phyloP scores from a whole-genome alignment of 2,797 vertebrate species.

The Pampus argenteus region DNA sequence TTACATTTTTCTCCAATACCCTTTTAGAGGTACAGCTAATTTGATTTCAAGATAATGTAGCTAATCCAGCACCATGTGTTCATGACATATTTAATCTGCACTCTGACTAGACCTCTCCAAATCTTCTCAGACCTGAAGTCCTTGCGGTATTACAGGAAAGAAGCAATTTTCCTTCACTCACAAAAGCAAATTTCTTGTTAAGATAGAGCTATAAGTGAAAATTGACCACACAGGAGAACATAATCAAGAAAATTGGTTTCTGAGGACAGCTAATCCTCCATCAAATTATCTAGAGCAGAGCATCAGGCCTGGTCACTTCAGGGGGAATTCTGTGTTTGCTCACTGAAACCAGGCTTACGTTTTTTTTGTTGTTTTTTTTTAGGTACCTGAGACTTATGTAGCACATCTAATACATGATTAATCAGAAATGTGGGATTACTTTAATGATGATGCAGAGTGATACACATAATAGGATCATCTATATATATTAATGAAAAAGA shows the following conservation, averaged over 20 bases:
- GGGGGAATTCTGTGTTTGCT: background rate
- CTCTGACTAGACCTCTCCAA: background rate
- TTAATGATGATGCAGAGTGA: background rate
- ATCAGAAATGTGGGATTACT: background rate
- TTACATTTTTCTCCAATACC: no score
- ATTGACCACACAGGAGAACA: conserved; percentile 26
- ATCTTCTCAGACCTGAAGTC: conserved; percentile 5
- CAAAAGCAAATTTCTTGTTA: conserved; percentile 13
- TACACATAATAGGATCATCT: background rate
- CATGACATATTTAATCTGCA: background rate
- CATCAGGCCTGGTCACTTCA: conserved; percentile 20
- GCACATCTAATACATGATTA: background rate
- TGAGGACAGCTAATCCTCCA: conserved; percentile 49
- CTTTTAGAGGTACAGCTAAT: conserved; percentile 10
- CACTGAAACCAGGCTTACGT: background rate
- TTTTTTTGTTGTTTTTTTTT: conserved; percentile 2
- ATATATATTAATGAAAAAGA: background rate
- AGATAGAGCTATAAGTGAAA: conserved; percentile 15
- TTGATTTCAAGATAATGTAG: conserved; percentile 4
- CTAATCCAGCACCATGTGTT: background rate
- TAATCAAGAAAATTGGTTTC: conserved; percentile 58
- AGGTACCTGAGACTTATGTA: conserved; percentile 1
- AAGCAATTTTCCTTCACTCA: background rate
- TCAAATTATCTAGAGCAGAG: conserved; percentile 39
- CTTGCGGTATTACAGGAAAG: background rate